Base-by-base conservation (phyloP, 35 echinoderm and acorn worm species). In the Strongylocentrotus purpuratus region DNA sequence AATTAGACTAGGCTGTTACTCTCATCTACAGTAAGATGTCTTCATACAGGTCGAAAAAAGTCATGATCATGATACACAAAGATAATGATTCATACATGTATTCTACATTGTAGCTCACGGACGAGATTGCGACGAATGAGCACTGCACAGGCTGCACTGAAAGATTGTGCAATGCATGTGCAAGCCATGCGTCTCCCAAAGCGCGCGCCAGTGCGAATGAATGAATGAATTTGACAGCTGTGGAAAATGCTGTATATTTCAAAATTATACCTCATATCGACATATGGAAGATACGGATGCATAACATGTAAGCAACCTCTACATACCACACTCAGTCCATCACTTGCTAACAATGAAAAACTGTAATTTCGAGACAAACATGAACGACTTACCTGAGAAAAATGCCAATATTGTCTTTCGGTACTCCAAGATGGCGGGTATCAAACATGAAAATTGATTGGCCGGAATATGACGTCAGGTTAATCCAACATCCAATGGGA, bases 141-240 rank as follows among this genome's bases (percentile, higher is more conserved):
- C 52, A 17, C 50, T 15, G 50, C 61, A 55, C 50, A 9, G 50
- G 50, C 35, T 41, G 15, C 50, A 9, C 11, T 15, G 50, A 55
- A 55, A 55, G 11, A 55, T 11, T 55, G 5, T 9, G 7, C 50
- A 55, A 55, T 55, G 50, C 50, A 55, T 55, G 35, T 41, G 35
- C 35, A 41, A 41, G 61, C 65, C 65, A 78, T 78, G 65, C 65
- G 65, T 78, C 28, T 78, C 1, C 11, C 0, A 7, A 31, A 46
- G 87, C 87, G 87, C 87, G 87, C 87, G 87, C 87, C 45, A 18
- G 32, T 46, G 45, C 87, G 48, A 92, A 93, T 93, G 46, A 93
- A 93, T 93, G 91, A 93, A 31, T 93, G 91, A 33, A 58, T 31
- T 46, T 93, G 91, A 93, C 91, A 93, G 46, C 45, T 93, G 46